Conservation (phyloP, 2,888 invertebrate species). For the Eretmocerus hayati region DNA sequence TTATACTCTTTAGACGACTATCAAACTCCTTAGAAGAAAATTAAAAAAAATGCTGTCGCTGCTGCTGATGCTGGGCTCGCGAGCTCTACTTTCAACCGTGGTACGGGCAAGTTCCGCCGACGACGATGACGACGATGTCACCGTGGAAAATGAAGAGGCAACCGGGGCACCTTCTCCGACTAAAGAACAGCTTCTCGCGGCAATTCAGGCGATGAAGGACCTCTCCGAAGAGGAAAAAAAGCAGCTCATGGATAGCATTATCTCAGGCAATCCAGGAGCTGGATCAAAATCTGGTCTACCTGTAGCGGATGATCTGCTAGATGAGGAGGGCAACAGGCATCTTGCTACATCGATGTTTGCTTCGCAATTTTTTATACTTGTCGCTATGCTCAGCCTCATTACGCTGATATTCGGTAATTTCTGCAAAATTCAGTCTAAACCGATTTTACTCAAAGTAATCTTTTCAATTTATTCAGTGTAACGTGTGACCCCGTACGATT, state of each 20-base stretch:
- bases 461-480: too few species aligned
- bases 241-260: constrained; percentile 51
- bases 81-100: background rate
- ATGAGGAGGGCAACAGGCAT: background rate
- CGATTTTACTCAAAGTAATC: too few species aligned
- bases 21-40: too few species aligned
- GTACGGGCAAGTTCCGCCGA: background rate
- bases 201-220: constrained; percentile 53
- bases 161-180: constrained; percentile 4
- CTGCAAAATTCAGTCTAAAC: too few species aligned
- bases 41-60: constrained; percentile 8
- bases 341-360: constrained; percentile 5
- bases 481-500: too few species aligned
- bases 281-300: background rate
- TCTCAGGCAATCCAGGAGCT: background rate
- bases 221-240: constrained; percentile 58
- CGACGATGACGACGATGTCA: constrained; percentile 10
- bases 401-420: constrained; percentile 35
- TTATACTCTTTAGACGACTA: too few species aligned
- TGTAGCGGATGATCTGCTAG: background rate
- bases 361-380: constrained; percentile 38
- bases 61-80: constrained; percentile 5
- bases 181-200: constrained; percentile 51
- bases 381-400: constrained; percentile 30
- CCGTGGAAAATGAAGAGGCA: constrained; percentile 10